Conservation (phyloP, 53 echinoderm and acorn worm genomes). For the Temnopleurus reevesii region DNA sequence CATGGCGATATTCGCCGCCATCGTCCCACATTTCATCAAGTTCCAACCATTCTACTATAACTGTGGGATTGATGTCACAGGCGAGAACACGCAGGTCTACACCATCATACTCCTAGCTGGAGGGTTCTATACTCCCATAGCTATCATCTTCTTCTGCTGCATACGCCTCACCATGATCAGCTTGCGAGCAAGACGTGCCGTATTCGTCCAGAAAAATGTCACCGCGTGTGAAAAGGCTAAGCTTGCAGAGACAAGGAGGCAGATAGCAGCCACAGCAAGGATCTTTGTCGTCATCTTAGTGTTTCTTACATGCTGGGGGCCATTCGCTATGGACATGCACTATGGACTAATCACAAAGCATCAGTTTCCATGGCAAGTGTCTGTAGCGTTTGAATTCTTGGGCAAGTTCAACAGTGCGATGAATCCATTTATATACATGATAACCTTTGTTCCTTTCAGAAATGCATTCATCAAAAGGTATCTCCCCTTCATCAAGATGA, state of each 20-base stretch:
- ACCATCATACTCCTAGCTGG: not conserved
- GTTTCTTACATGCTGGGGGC: constrained; percentile 36
- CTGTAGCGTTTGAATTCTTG: constrained; percentile 28
- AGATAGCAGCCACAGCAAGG: not conserved
- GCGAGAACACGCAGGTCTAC: not conserved
- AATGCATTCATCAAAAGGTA: not conserved
- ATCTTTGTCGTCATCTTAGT: constrained; percentile 18
- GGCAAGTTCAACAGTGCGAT: constrained; percentile 38
- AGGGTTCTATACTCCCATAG: constrained; percentile 2
- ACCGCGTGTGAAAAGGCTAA: not conserved
- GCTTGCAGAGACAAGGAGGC: not conserved
- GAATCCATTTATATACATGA: constrained; percentile 38
- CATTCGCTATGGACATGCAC: constrained; percentile 32
- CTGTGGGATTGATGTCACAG: constrained; percentile 22
- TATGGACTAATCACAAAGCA: constrained; percentile 9
- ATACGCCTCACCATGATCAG: not conserved
- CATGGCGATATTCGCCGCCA: not conserved
- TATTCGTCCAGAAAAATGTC: not conserved
- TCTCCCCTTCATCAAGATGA: not conserved
- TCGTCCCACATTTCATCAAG: constrained; percentile 9
- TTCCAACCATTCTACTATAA: constrained; percentile 37
- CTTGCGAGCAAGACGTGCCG: not conserved
- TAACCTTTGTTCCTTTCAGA: not conserved
- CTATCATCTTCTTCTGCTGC: constrained; percentile 20
- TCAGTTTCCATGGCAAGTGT: constrained; percentile 30